Evolutionary conservation across 1,140 invertebrate genomes (phyloP).

Genomic region (Ooceraea biroi): DNA sequence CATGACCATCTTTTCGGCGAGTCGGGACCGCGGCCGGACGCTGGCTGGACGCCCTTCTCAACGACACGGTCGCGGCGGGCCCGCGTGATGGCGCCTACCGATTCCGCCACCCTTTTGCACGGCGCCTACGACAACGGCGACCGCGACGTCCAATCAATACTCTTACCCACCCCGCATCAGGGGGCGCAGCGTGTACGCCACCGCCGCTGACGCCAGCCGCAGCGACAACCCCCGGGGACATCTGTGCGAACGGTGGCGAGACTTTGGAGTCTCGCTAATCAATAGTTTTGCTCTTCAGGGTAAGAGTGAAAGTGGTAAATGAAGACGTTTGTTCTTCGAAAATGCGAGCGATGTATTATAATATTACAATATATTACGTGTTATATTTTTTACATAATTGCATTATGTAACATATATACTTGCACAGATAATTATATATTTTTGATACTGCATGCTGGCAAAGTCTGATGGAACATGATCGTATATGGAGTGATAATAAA

Average conservation of each 20-base stretch:
- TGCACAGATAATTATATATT: not conserved
- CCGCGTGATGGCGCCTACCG: conserved; percentile 83
- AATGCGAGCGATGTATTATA: not conserved
- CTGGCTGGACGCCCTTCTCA: conserved; percentile 75
- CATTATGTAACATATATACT: not conserved
- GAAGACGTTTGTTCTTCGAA: not conserved
- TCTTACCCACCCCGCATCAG: conserved; percentile 79
- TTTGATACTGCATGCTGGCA: too few relatives aligned
- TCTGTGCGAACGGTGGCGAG: conserved; percentile 47
- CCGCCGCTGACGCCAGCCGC: conserved; percentile 62
- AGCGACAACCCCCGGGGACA: conserved; percentile 65
- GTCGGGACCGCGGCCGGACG: conserved; percentile 76
- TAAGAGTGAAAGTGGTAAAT: conserved; percentile 15
- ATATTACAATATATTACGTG: not conserved
- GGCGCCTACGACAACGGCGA: conserved; percentile 66
- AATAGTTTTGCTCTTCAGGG: conserved; percentile 19
- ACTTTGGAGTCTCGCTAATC: conserved; percentile 9
- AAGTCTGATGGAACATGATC: too few relatives aligned
- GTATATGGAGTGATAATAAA: not conserved
- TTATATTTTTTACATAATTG: not conserved
- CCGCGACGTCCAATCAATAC: conserved; percentile 80
- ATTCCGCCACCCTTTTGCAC: conserved; percentile 77
- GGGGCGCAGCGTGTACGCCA: conserved; percentile 74
- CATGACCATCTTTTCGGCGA: conserved; percentile 88
- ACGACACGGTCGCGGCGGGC: conserved; percentile 79